These are phyloP conservation scores for Python bivittatus DNA, from an alignment of 2,113 vertebrate species.

Conservation along the genomic window DNA sequence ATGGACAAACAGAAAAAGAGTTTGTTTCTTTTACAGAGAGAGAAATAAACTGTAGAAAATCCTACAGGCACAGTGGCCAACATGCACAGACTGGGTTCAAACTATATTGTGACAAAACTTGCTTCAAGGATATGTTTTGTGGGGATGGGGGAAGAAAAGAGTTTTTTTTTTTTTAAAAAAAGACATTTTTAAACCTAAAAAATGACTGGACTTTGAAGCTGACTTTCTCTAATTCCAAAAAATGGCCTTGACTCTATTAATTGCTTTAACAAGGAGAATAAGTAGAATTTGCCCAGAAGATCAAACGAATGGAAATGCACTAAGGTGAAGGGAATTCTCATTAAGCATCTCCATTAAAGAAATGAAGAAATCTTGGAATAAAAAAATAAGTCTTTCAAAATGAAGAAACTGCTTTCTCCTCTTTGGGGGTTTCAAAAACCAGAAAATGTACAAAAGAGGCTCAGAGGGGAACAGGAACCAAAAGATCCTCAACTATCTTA, in stretches of 20 bases:
- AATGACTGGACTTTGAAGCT: constrained; percentile 51
- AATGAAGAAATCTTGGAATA: constrained; percentile 7
- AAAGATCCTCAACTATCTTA: neutral
- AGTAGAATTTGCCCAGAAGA: constrained; percentile 37
- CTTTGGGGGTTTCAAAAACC: constrained; percentile 1
- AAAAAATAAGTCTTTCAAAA: neutral
- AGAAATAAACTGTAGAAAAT: neutral
- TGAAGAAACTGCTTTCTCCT: neutral
- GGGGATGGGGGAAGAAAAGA: neutral
- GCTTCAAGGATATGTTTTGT: constrained; percentile 29
- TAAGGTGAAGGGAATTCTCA: neutral
- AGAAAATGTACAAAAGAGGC: neutral
- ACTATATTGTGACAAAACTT: constrained; percentile 17
- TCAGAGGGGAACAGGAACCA: neutral
- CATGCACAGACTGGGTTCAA: neutral
- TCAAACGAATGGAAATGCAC: constrained; percentile 44
- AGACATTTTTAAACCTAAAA: constrained; percentile 1
- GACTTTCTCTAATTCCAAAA: constrained; percentile 53
- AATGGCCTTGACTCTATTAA: constrained; percentile 63
- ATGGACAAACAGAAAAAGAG: neutral
- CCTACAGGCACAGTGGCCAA: neutral
- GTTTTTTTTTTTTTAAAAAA: constrained; percentile 4
- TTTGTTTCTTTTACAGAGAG: neutral
- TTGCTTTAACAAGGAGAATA: constrained; percentile 54
- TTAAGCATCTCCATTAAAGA: constrained; percentile 9